Evolutionary conservation across 1,140 invertebrate species (phyloP).

Genomic region (Colletes gigas): DNA sequence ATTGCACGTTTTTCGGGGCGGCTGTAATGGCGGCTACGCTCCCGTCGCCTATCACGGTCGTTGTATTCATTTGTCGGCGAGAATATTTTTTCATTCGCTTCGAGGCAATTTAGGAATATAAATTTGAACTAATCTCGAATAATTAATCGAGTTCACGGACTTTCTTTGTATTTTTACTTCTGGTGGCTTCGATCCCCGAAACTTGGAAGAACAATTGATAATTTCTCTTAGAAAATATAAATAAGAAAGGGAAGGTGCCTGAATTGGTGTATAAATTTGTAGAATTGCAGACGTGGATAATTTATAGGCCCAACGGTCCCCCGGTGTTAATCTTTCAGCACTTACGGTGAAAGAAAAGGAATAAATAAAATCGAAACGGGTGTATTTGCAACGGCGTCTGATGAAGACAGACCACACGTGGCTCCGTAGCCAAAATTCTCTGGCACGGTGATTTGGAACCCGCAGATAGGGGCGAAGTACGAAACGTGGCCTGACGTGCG

Average conservation of each 20-base stretch:
- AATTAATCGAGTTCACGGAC: no score
- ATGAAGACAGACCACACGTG: neutral
- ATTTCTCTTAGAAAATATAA: no score
- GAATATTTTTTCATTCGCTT: neutral
- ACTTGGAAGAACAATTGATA: no score
- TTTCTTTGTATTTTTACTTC: no score
- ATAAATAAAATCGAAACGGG: neutral
- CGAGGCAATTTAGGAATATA: neutral
- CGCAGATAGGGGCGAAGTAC: conserved; percentile 12
- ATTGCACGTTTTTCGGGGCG: neutral
- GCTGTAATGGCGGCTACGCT: neutral
- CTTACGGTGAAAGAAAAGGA: no score
- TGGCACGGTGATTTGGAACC: conserved; percentile 21
- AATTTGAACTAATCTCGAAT: neutral
- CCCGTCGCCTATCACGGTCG: neutral
- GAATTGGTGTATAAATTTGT: no score
- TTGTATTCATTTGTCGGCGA: neutral
- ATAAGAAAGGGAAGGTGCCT: no score
- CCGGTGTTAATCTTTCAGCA: no score
- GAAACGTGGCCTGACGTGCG: conserved; percentile 1
- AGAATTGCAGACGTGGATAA: no score
- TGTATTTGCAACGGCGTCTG: neutral
- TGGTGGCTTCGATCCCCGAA: no score
- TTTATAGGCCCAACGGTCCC: no score
- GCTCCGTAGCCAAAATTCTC: conserved; percentile 6